Conservation (phyloP, 2,113 vertebrate species). For the Siphamia tubifer region DNA sequence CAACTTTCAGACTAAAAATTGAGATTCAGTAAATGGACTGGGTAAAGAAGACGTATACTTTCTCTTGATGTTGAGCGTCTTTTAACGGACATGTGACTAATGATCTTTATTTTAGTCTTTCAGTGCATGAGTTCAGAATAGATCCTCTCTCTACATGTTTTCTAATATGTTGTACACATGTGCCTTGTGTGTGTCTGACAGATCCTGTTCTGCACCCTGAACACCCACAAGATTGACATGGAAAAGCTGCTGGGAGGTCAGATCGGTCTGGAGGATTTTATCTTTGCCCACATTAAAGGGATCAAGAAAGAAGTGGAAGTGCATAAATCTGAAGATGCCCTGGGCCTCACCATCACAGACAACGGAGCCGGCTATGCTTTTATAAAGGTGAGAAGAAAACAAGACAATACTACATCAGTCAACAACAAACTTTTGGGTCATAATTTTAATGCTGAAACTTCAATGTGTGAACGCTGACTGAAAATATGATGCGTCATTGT, state of each 20-base stretch:
- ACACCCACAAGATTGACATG: conserved; percentile 97
- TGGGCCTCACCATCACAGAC: conserved; percentile 96
- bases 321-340: conserved; percentile 87
- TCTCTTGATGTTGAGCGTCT: background rate
- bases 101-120: background rate
- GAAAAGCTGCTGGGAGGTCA: conserved; percentile 91
- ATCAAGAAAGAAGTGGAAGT: conserved; percentile 90
- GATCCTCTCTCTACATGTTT: no score
- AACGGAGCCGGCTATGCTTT: conserved; percentile 91
- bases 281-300: conserved; percentile 95
- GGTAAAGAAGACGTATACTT: background rate
- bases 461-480: no score
- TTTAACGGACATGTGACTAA: background rate
- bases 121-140: no score
- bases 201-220: conserved; percentile 97
- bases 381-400: conserved; percentile 87
- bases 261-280: conserved; percentile 95
- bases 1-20: conserved; percentile 16
- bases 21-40: background rate
- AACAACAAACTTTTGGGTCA: no score
- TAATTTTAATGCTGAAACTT: no score
- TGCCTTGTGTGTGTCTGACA: conserved; percentile 53
- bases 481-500: no score
- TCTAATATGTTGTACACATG: background rate
- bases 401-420: background rate